A percentile compares a stretch with the other conserved stretches of the same genome.
phyloP scores from a whole-genome alignment of 2,888 invertebrate genomes.

The Deroplatys truncata region DNA sequence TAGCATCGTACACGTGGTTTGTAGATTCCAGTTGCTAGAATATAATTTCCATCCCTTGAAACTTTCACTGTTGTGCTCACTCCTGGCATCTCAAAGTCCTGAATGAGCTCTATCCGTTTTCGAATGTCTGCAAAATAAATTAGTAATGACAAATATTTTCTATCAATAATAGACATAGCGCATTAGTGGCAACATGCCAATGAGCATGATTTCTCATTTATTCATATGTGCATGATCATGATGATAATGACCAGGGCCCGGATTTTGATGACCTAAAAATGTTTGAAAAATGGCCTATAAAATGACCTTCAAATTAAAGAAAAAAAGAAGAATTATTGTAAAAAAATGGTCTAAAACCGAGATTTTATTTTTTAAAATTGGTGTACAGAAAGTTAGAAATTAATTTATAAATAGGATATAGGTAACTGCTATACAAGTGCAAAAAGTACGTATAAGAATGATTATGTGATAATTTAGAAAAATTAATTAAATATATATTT shows the following conservation, averaged over 20 bases:
- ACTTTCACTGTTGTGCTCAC: conserved; percentile 80
- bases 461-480: too few relatives aligned
- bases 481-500: too few relatives aligned
- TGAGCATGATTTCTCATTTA: neutral
- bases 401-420: too few relatives aligned
- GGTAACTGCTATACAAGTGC: too few relatives aligned
- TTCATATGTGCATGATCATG: neutral
- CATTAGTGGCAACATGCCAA: conserved; percentile 8
- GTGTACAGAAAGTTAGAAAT: too few relatives aligned
- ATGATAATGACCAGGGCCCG: neutral
- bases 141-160: neutral
- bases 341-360: too few relatives aligned
- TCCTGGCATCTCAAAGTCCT: conserved; percentile 99
- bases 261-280: neutral
- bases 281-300: too few relatives aligned
- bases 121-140: conserved; percentile 61
- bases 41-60: conserved; percentile 87
- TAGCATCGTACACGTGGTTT: conserved; percentile 95
- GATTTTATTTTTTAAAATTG: too few relatives aligned
- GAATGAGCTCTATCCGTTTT: conserved; percentile 90
- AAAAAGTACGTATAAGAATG: too few relatives aligned
- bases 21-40: conserved; percentile 90
- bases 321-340: too few relatives aligned
- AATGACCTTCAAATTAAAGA: too few relatives aligned
- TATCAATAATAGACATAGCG: neutral